Conservation (phyloP, 2,888 invertebrate species). For the Erannis defoliaria region DNA sequence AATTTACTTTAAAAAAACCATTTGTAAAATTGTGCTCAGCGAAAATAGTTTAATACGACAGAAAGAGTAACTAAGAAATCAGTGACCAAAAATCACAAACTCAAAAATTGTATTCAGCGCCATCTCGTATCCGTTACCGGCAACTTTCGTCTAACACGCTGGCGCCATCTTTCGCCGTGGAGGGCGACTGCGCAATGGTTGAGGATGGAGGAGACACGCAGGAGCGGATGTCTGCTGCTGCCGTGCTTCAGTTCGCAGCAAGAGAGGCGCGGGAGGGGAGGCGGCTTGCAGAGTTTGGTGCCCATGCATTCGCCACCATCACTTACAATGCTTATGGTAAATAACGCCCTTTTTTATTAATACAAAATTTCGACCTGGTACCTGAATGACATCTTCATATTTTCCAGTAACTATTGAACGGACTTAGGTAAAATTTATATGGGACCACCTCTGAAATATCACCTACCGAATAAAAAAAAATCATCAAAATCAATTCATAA, state of each 20-base stretch:
- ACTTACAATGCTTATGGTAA: conserved; percentile 78
- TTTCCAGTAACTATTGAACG: too few species aligned
- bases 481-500: too few species aligned
- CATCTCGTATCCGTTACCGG: conserved; percentile 1
- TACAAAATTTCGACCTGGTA: too few species aligned
- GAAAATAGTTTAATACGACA: too few species aligned
- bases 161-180: conserved; percentile 38
- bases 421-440: too few species aligned
- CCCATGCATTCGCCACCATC: conserved; percentile 79
- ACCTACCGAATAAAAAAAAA: too few species aligned
- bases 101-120: background rate
- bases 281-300: conserved; percentile 75
- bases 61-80: too few species aligned
- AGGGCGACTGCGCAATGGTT: conserved; percentile 63
- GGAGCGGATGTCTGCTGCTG: conserved; percentile 75
- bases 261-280: conserved; percentile 78
- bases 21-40: too few species aligned
- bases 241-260: conserved; percentile 78
- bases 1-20: background rate
- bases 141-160: conserved; percentile 7
- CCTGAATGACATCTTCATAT: too few species aligned
- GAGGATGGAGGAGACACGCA: conserved; percentile 62
- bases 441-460: too few species aligned
- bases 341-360: conserved; percentile 14
- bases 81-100: too few species aligned